Conservation (phyloP, 30 jellyfish, hydroid and myxozoan species). For the Sanderia malayensis region DNA sequence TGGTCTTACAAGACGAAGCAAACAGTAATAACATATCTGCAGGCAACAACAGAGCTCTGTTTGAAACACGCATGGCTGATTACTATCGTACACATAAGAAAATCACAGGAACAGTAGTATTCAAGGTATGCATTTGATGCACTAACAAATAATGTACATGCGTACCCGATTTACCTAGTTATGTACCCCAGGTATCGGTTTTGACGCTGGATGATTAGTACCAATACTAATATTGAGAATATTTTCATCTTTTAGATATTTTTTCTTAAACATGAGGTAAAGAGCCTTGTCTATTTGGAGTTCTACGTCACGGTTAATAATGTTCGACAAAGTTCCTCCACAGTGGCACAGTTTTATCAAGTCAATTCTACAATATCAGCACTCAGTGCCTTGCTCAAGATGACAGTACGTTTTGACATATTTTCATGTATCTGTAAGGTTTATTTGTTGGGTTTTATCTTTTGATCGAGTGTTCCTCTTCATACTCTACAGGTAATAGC, state of each 20-base stretch:
- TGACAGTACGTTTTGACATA: conserved; percentile 49
- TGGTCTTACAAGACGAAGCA: conserved; percentile 54
- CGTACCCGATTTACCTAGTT: too few species aligned
- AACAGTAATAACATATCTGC: conserved; percentile 36
- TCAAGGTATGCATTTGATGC: conserved; percentile 57
- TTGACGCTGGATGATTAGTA: not conserved
- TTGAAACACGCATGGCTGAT: conserved; percentile 58
- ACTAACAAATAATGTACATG: too few species aligned
- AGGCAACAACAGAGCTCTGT: conserved; percentile 32
- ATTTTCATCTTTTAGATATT: conserved; percentile 43
- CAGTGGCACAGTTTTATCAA: conserved; percentile 35
- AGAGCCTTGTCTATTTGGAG: conserved; percentile 65
- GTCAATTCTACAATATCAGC: conserved; percentile 13
- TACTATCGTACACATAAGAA: conserved; percentile 10
- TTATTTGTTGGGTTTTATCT: too few species aligned
- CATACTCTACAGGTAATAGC: conserved; percentile 43
- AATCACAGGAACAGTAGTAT: conserved; percentile 26
- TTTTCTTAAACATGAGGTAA: conserved; percentile 48
- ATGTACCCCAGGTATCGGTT: too few species aligned
- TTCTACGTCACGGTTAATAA: conserved; percentile 53
- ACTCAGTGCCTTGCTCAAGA: conserved; percentile 50
- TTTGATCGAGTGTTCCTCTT: not conserved
- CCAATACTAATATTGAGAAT: not conserved
- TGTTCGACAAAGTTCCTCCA: conserved; percentile 42
- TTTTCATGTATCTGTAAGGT: too few species aligned